Percentiles rank a stretch among this genome's conserved stretches.
Conservation (phyloP, 2,797 vertebrate species). For the Lacerta viridis region DNA sequence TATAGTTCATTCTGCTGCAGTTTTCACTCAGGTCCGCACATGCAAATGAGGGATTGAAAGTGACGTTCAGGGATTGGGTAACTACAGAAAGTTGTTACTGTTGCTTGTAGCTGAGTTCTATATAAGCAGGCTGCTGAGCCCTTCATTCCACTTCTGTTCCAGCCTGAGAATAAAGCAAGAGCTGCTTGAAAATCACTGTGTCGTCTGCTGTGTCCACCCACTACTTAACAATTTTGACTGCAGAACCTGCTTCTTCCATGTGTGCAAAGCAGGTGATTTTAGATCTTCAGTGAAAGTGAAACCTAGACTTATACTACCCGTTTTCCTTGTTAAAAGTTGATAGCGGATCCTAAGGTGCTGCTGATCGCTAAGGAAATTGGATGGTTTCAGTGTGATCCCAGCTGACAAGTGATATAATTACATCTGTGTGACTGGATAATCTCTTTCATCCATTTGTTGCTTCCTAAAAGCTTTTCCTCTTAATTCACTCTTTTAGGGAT, state of each 20-base stretch:
- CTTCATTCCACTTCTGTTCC: too few relatives aligned
- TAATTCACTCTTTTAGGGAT: background rate
- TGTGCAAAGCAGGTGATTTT: background rate
- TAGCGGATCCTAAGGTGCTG: background rate
- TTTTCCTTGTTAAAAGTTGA: conserved; percentile 22
- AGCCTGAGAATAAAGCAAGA: too few relatives aligned
- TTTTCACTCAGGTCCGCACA: too few relatives aligned
- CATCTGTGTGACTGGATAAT: conserved; percentile 15
- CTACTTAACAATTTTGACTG: background rate
- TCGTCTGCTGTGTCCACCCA: too few relatives aligned
- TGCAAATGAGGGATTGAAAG: too few relatives aligned
- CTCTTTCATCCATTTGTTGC: conserved; percentile 34
- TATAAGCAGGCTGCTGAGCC: too few relatives aligned
- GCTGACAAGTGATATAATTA: conserved; percentile 7
- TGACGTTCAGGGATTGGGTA: too few relatives aligned
- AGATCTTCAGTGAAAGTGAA: background rate
- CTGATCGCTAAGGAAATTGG: background rate
- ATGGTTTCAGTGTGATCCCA: conserved; percentile 1
- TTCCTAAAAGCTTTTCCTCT: conserved; percentile 15
- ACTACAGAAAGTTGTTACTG: too few relatives aligned
- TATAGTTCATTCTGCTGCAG: too few relatives aligned
- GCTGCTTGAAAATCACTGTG: too few relatives aligned
- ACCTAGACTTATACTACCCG: background rate
- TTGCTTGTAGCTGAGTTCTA: too few relatives aligned
- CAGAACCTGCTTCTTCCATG: background rate